These are phyloP conservation scores for Eulemur mongoz DNA, from an alignment of 2,797 vertebrate species.

Conservation along the genomic window DNA sequence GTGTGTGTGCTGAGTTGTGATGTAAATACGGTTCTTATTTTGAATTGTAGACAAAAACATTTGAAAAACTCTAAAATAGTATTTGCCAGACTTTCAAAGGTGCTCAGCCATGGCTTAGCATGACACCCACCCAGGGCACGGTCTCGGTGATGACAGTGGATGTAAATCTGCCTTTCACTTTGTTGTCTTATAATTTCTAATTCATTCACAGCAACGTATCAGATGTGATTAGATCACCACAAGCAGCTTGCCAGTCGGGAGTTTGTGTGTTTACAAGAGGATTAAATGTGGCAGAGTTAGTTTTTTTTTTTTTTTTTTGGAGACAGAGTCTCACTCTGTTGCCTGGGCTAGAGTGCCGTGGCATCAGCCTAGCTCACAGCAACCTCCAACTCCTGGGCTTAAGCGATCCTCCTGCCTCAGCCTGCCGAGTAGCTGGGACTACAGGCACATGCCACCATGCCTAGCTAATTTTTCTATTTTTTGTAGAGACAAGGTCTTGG, in stretches of 20 bases:
- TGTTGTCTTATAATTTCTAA: not conserved
- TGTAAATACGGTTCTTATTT: not conserved
- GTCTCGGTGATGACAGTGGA: too few relatives aligned
- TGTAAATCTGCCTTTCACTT: not conserved
- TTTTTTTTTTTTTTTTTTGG: too few relatives aligned
- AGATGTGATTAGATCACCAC: not conserved
- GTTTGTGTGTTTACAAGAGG: not conserved
- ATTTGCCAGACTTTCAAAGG: not conserved
- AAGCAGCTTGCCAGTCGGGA: not conserved
- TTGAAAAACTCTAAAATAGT: not conserved
- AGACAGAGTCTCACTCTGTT: too few relatives aligned
- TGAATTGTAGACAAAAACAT: not conserved
- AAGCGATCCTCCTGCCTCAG: too few relatives aligned
- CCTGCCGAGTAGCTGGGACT: too few relatives aligned
- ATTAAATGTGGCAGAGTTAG: not conserved
- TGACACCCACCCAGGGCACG: too few relatives aligned
- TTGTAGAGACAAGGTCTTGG: too few relatives aligned
- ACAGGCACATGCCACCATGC: too few relatives aligned
- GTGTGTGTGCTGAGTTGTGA: not conserved
- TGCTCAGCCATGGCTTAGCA: accelerated
- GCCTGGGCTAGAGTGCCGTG: too few relatives aligned
- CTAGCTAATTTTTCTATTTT: too few relatives aligned
- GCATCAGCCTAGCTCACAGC: too few relatives aligned
- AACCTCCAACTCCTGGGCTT: too few relatives aligned
- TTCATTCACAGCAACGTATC: not conserved